These are phyloP conservation scores for Aricia agestis DNA, from an alignment of 1,140 invertebrate genomes.

Conservation along the genomic window DNA sequence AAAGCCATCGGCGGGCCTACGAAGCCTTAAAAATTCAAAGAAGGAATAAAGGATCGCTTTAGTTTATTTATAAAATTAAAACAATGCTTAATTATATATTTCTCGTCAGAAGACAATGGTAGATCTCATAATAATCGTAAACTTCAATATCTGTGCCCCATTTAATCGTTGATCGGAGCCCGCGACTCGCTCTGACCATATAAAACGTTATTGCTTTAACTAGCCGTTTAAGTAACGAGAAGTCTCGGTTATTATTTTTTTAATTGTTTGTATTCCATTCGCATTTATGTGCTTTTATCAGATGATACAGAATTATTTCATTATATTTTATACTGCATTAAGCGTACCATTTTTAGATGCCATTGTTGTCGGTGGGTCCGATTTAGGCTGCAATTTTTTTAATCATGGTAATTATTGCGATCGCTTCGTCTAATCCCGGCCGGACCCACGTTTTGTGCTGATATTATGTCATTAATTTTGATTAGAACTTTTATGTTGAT, in stretches of 20 bases:
- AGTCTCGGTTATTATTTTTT: constrained; percentile 11
- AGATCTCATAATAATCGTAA: constrained; percentile 29
- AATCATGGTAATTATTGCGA: background rate
- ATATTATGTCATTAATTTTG: background rate
- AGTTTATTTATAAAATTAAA: constrained; percentile 29
- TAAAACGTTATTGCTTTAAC: constrained; percentile 30
- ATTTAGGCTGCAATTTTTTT: background rate
- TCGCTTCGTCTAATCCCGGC: background rate
- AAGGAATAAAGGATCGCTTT: constrained; percentile 33
- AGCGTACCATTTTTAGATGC: background rate
- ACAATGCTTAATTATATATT: constrained; percentile 38
- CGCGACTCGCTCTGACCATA: constrained; percentile 12
- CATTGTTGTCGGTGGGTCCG: background rate
- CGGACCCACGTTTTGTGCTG: background rate
- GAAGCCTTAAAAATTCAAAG: constrained; percentile 47
- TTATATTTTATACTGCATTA: constrained; percentile 2
- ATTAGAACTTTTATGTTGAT: background rate
- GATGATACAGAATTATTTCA: background rate
- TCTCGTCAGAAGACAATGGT: constrained; percentile 32
- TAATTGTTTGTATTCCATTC: constrained; percentile 10
- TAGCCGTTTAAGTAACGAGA: constrained; percentile 9
- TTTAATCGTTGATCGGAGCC: constrained; percentile 20
- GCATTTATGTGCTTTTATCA: background rate
- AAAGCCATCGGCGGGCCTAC: constrained; percentile 21
- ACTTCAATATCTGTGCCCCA: constrained; percentile 27